Base-by-base conservation (phyloP, 2,113 vertebrate species). In the Rhinoderma darwinii region DNA sequence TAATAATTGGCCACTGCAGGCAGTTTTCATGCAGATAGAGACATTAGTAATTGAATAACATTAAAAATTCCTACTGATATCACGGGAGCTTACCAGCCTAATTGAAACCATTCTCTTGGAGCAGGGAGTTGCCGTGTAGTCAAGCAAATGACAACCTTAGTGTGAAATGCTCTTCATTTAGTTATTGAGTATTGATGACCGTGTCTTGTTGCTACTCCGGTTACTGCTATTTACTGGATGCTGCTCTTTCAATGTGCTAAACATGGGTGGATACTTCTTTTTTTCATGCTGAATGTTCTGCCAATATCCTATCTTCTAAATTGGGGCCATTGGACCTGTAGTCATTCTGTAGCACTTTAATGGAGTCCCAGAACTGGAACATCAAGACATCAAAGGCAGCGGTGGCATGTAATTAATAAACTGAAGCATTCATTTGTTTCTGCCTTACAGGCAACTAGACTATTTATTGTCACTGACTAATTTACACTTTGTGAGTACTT, bases 371-470 rank as follows among this genome's bases (percentile, higher is more conserved):
- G 90, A 93, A 94, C 94, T 91, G 92, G 93, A 95, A 93, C 93
- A 90, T 91, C 93, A 91, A 94, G 93, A 94, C 94, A 93, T 95
- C 95, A 95, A 96, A 95, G 93, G 89, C 88, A 89, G 92, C 92
- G 91, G 92, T 93, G 93, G 93, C 92, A 66, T 91, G 88, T 93
- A 90, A 92, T 93, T 93, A 95, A 94, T 90, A 91, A 93, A 91
- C 89, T 41, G 78, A 85, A 88, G 88, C 87, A 89, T 89, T 90
- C 89, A 92, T 92, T 91, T 89, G 91, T 92, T 92, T 91, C 77
- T 82, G 91, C 92, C 93, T 93, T 89, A 90, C 89, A 92, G 91
- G 91, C 93, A 93, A 92, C 91, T 89, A 91, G 90, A 92, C 91
- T 92, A 90, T 90, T 92, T 92, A 91, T 91, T 94, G 92, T 93